Evolutionary conservation across 2,797 vertebrate species (phyloP), one percentile per base, ranked within the genome.

Genomic region (Oreortyx pictus): DNA sequence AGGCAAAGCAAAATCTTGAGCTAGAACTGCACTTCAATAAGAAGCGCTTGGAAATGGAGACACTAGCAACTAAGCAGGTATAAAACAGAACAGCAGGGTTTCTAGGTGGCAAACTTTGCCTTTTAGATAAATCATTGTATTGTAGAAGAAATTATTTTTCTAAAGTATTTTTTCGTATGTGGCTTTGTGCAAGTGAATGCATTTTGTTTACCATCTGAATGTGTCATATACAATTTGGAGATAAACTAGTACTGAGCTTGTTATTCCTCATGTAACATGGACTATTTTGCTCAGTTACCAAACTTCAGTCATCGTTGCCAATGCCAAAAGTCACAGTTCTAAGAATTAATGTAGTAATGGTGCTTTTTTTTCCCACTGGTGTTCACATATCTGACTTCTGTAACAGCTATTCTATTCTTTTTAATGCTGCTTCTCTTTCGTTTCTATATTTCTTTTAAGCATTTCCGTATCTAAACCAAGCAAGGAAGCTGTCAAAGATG

Each of bases 21-120:
- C 98, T 98, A 54, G 98, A 99, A 78, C 97, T 99, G 47, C 94
- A 96, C 52, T 92, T 98, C 57, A 98, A 98, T 86, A 99, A 98
- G 91, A 98, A 97, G 84, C 98, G 98, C 9, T 96, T 99, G 77
- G 98, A 99, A 94, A 98, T 99, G 98, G 99, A 99, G 94, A 97
- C 99, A 5, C 96, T 98, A 94, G 98, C 99, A 72, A 97, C 98
- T 22, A 97, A 97, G 94, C 97, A 98, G 98, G 98, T 98, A 95
- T 15, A 49, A 44, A 43, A 11, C 33, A 17, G 33, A 31, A 31
- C 18, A 41, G 11, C 6, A 29, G 43, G 3, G 27, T 19, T n/a
- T 66, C 49, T 39, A 25, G 43, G 37, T 23, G 23, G 49, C 65
- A 19, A 91, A 20, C 14, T 46, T 7, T 33, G 24, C 68, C 67